Evolutionary conservation across 2,797 vertebrate species (phyloP), one percentile per base, ranked within the genome.

Genomic region (Xyrichtys novacula): DNA sequence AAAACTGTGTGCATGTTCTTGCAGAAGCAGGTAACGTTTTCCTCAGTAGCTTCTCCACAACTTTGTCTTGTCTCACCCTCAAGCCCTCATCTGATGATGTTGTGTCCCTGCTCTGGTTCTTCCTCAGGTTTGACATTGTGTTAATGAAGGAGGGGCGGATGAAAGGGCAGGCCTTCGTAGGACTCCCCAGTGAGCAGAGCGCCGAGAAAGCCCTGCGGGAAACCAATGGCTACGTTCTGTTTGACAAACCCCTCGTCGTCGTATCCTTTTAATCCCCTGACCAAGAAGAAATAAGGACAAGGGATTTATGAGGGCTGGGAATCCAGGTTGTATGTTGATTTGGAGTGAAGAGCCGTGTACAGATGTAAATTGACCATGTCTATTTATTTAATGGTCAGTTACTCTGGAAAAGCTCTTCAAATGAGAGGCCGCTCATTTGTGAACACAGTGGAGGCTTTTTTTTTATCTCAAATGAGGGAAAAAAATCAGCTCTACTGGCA

Each of bases 101-200:
- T 55, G 78, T 77, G 56, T 60, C 71, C 26, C 28, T 5, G 42
- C 73, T 76, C 40, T 53, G 17, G 34, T 20, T 54, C 65, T 59
- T 47, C 76, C 56, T 71, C 76, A 99, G 98, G 97, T 99, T 99
- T 91, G 98, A 99, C 88, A 94, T 99, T 46, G 95, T 98, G 71
- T 84, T 99, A 87, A 98, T 99, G 98, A 99, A 95, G 86, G 98
- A 99, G 91, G 98, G 98, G 3, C 94, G 98, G 39, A 99, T 99
- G 97, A 99, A 99, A 92, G 98, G 98, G 16, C 98, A 99, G 86
- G 98, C 98, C 61, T 99, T 99, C 80, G 69, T 99, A n/a, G 98
- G 97, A 17, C 96, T 99, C 76, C 97, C 98, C 60, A 96, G 92
- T 61, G 98, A 98, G 93, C 94, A 91, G 66, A 95, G 95, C 42